Percentiles rank a stretch among this genome's conserved stretches.
Evolutionary conservation across 2,797 vertebrate genomes (phyloP).

Genomic region (Coccyzus lansbergi): DNA sequence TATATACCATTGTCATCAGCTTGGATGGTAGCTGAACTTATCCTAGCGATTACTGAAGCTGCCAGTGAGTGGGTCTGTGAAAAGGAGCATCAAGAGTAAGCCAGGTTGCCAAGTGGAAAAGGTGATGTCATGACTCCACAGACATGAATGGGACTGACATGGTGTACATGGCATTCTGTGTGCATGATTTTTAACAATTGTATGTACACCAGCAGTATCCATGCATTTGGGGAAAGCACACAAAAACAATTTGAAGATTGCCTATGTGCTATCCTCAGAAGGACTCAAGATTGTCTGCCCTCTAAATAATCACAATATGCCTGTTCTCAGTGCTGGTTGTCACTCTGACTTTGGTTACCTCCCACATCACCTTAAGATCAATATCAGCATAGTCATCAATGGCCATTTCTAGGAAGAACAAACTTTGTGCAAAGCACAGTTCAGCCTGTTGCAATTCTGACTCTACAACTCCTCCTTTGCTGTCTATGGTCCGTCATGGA

Average conservation of each 20-base stretch:
- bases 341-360: neutral
- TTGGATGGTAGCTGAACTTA: neutral
- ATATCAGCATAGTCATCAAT: neutral
- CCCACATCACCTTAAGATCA: neutral
- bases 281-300: neutral
- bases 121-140: neutral
- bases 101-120: neutral
- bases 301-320: neutral
- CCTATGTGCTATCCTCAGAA: neutral
- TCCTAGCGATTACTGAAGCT: neutral
- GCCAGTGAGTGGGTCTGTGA: neutral
- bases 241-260: neutral
- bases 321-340: neutral
- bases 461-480: neutral
- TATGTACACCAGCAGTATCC: neutral
- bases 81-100: neutral
- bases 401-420: neutral
- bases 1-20: neutral
- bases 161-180: neutral
- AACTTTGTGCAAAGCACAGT: neutral
- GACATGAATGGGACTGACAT: neutral
- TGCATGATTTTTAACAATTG: neutral
- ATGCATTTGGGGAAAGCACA: neutral
- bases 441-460: neutral
- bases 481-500: neutral